phyloP scores from a whole-genome alignment of 2,113 vertebrate species.

The Pelecanus crispus region DNA sequence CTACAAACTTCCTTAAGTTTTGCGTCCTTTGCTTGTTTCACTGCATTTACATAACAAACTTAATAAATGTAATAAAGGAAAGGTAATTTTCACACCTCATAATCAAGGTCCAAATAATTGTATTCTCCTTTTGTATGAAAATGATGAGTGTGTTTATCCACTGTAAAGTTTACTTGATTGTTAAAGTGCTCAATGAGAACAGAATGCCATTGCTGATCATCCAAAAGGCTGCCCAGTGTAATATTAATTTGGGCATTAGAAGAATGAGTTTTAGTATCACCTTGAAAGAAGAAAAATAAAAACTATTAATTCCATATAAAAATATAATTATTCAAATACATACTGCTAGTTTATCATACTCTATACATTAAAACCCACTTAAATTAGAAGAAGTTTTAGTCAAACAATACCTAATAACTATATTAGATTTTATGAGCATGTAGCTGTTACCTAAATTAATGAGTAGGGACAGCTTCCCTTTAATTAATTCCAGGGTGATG shows the following conservation, averaged over 20 bases:
- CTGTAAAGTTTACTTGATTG: conserved; percentile 86
- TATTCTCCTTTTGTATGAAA: conserved; percentile 78
- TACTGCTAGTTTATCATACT: not conserved
- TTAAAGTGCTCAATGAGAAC: conserved; percentile 79
- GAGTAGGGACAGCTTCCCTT: conserved; percentile 79
- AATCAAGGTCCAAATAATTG: conserved; percentile 78
- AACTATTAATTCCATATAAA: conserved; percentile 26
- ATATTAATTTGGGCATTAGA: conserved; percentile 64
- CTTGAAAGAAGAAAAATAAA: conserved; percentile 69
- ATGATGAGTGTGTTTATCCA: conserved; percentile 83
- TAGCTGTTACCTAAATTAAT: conserved; percentile 79
- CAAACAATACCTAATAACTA: not conserved
- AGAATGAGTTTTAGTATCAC: conserved; percentile 62
- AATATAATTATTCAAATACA: not conserved
- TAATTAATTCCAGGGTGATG: conserved; percentile 77
- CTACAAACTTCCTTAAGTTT: not conserved
- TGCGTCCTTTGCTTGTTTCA: not conserved
- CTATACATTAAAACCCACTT: not conserved
- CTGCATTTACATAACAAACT: not conserved
- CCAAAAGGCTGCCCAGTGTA: conserved; percentile 86
- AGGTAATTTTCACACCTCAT: conserved; percentile 82
- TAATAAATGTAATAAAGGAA: conserved; percentile 39
- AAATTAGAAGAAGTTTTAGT: not conserved
- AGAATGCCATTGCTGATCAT: conserved; percentile 93
- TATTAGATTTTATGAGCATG: not conserved